Conservation (phyloP, 2,888 invertebrate species). For the Pseudolycoriella hygida region DNA sequence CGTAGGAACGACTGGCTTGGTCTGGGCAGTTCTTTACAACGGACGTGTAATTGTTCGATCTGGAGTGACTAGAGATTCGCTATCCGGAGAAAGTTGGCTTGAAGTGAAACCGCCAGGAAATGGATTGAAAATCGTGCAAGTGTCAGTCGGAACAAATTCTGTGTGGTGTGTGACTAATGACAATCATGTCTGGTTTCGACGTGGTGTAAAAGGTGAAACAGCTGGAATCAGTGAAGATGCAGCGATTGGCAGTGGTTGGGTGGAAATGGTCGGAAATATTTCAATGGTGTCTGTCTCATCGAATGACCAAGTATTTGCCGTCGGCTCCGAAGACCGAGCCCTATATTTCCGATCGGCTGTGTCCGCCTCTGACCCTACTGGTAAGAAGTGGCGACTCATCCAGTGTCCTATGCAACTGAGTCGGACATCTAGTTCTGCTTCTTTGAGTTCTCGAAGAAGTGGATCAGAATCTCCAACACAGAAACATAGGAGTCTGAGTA, state of each 20-base stretch:
- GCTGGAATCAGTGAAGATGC: constrained; percentile 56
- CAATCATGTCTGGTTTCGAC: constrained; percentile 74
- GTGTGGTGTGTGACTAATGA: constrained; percentile 63
- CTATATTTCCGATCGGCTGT: constrained; percentile 68
- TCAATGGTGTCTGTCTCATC: constrained; percentile 65
- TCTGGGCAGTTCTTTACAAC: constrained; percentile 74
- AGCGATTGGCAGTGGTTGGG: constrained; percentile 71
- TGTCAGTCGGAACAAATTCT: constrained; percentile 66
- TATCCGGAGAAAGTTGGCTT: constrained; percentile 53
- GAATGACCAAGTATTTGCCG: constrained; percentile 79
- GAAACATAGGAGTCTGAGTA: constrained; percentile 52
- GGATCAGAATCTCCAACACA: constrained; percentile 34
- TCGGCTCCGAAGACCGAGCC: constrained; percentile 65
- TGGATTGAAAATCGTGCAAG: constrained; percentile 50
- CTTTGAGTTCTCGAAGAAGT: constrained; percentile 37
- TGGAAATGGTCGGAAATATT: constrained; percentile 78
- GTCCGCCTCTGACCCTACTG: constrained; percentile 55
- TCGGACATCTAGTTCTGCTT: constrained; percentile 63
- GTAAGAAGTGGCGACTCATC: constrained; percentile 70
- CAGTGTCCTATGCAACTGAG: constrained; percentile 69
- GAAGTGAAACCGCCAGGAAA: constrained; percentile 59
- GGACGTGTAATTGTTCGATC: constrained; percentile 68
- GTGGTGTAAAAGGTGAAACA: constrained; percentile 48
- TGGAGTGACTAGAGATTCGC: constrained; percentile 58
- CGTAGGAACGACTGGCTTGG: constrained; percentile 69